A percentile compares a stretch with the other conserved stretches of the same genome.
Evolutionary conservation across 2,797 vertebrate genomes (phyloP).

Genomic region (Pagetopsis macropterus): DNA sequence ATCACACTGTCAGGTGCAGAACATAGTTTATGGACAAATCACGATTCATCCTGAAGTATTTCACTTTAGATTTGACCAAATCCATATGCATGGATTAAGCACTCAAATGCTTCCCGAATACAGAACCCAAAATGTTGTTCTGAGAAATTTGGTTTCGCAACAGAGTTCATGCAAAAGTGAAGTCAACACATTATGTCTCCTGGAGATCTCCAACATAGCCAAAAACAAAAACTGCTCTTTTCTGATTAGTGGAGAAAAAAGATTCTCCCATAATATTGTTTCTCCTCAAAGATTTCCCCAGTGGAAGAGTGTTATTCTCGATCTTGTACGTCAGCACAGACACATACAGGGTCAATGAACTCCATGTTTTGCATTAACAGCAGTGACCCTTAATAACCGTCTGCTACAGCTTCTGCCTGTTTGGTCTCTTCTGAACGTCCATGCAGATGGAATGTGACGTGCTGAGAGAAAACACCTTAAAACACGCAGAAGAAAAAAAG

Average conservation of each 20-base stretch:
- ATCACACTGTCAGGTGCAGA: not conserved
- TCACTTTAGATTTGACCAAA: slow-evolving; percentile 35
- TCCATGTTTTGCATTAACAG: slow-evolving; percentile 72
- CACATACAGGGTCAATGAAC: slow-evolving; percentile 66
- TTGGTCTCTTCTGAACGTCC: slow-evolving; percentile 54
- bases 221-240: slow-evolving; percentile 44
- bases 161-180: slow-evolving; percentile 1
- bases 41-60: slow-evolving; percentile 20
- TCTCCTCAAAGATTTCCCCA: slow-evolving; percentile 62
- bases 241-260: slow-evolving; percentile 64
- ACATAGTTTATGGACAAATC: slow-evolving; percentile 1
- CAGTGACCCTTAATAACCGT: slow-evolving; percentile 52
- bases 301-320: slow-evolving; percentile 53
- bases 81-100: slow-evolving; percentile 32
- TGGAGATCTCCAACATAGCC: slow-evolving; percentile 15
- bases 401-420: slow-evolving; percentile 45
- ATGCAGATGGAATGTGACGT: slow-evolving; percentile 68
- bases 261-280: slow-evolving; percentile 57
- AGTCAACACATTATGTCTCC: slow-evolving; percentile 28
- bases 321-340: slow-evolving; percentile 31
- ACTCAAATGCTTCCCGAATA: not conserved
- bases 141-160: slow-evolving; percentile 21
- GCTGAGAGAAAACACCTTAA: slow-evolving; percentile 45
- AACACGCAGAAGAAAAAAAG: slow-evolving; percentile 31
- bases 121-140: slow-evolving; percentile 22